Evolutionary conservation across 2,888 invertebrate genomes (phyloP).

Genomic region (Furcula furcula): DNA sequence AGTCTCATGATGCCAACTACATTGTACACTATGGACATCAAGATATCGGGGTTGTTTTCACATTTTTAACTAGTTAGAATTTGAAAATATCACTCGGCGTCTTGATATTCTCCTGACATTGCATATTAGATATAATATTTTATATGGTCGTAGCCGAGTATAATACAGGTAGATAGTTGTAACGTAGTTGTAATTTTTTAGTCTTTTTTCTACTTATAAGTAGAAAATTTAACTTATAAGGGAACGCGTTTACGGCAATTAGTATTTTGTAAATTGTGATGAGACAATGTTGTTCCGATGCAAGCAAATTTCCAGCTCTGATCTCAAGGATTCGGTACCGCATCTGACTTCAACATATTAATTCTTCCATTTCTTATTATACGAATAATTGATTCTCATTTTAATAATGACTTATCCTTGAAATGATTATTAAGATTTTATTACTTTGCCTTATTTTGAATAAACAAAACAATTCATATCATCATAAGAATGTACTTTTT

Average conservation of each 20-base stretch:
- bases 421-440: too few relatives aligned
- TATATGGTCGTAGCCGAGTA: slow-evolving; percentile 45
- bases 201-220: slow-evolving; percentile 21
- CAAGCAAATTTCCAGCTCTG: slow-evolving; percentile 26
- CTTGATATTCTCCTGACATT: slow-evolving; percentile 21
- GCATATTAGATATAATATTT: slow-evolving; percentile 45
- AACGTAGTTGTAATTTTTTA: slow-evolving; percentile 29
- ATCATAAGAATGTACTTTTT: too few relatives aligned
- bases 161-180: slow-evolving; percentile 40
- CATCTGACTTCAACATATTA: too few relatives aligned
- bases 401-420: too few relatives aligned
- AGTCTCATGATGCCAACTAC: slow-evolving; percentile 52
- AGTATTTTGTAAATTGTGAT: slow-evolving; percentile 3
- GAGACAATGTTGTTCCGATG: slow-evolving; percentile 6
- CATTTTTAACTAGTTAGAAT: neutral
- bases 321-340: slow-evolving; percentile 23
- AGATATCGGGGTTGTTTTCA: slow-evolving; percentile 9
- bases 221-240: slow-evolving; percentile 14
- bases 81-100: slow-evolving; percentile 11
- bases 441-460: neutral
- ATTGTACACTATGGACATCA: slow-evolving; percentile 12
- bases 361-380: too few relatives aligned
- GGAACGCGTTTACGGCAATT: slow-evolving; percentile 16
- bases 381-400: too few relatives aligned
- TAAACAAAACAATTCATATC: too few relatives aligned